These are phyloP conservation scores for Hystrix cristata DNA, from an alignment of 2,113 vertebrate genomes.

Conservation along the genomic window DNA sequence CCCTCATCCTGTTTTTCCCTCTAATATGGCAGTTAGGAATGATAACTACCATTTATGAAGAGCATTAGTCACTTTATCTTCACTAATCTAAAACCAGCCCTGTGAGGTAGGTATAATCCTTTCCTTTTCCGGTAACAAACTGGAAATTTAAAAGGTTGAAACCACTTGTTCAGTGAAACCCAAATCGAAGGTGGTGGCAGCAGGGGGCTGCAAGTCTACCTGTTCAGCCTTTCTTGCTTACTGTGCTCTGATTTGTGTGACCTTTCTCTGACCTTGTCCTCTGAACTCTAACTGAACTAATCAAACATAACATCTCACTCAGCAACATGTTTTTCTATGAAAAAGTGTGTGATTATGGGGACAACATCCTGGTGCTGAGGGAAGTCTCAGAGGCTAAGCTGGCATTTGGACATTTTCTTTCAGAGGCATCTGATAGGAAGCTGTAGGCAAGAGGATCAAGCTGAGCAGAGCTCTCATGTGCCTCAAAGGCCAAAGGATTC, in stretches of 20 bases:
- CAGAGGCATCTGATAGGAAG: background rate
- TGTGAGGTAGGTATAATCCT: background rate
- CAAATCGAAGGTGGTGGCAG: background rate
- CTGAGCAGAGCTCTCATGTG: background rate
- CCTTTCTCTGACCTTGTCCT: background rate
- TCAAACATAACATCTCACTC: background rate
- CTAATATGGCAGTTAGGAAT: background rate
- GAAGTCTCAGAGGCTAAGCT: background rate
- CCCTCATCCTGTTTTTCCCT: background rate
- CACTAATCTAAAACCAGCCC: background rate
- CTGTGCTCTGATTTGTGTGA: background rate
- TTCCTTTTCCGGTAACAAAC: slow-evolving; percentile 14
- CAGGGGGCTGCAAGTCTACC: background rate
- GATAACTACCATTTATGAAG: background rate
- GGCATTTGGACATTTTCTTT: background rate
- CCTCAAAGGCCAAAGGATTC: background rate
- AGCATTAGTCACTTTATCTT: background rate
- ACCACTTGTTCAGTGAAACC: background rate
- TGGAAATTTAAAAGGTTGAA: background rate
- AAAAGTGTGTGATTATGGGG: background rate
- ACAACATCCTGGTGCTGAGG: background rate
- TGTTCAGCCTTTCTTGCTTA: background rate
- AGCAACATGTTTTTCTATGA: background rate
- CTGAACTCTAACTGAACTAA: background rate
- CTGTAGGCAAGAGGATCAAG: background rate